Percentiles rank a stretch among this genome's conserved stretches.
These are phyloP conservation scores for Amphipyra berbera DNA, from an alignment of 2,888 invertebrate species.

Conservation along the genomic window DNA sequence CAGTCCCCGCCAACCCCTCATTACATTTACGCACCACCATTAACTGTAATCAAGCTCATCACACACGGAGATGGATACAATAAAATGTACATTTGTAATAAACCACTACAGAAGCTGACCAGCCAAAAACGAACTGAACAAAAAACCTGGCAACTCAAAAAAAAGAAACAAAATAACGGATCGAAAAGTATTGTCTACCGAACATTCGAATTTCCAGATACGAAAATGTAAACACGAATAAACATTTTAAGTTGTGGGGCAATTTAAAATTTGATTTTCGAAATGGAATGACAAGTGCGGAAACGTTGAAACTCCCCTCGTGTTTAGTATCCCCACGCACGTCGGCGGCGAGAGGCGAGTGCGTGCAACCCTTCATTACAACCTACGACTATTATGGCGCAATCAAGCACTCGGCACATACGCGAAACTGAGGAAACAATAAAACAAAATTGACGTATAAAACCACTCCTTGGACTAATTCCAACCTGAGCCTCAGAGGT, in stretches of 20 bases:
- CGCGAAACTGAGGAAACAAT: conserved; percentile 87
- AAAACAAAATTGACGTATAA: conserved; percentile 87
- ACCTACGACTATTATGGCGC: conserved; percentile 84
- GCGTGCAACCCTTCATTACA: conserved; percentile 88
- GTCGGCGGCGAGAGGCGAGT: conserved; percentile 68
- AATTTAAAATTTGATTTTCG: conserved; percentile 76
- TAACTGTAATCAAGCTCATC: conserved; percentile 85
- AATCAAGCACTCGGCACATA: conserved; percentile 87
- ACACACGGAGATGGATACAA: conserved; percentile 83
- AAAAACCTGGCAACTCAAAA: conserved; percentile 25
- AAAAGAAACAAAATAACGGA: conserved; percentile 23
- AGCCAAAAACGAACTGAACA: conserved; percentile 19
- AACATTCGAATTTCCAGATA: conserved; percentile 42
- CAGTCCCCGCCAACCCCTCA: conserved; percentile 77
- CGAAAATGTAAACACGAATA: conserved; percentile 60
- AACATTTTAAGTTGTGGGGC: conserved; percentile 66
- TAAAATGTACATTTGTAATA: conserved; percentile 79
- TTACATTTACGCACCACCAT: conserved; percentile 85
- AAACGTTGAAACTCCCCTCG: conserved; percentile 81
- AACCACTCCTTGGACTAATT: conserved; percentile 84
- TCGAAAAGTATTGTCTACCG: conserved; percentile 24
- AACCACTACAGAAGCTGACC: conserved; percentile 53
- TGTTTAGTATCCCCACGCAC: conserved; percentile 82
- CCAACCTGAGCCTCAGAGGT: conserved; percentile 69
- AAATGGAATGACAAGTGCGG: conserved; percentile 81